A percentile compares a stretch with the other conserved stretches of the same genome.
Conservation (phyloP, 1,140 invertebrate genomes). For the Campodea augens region DNA sequence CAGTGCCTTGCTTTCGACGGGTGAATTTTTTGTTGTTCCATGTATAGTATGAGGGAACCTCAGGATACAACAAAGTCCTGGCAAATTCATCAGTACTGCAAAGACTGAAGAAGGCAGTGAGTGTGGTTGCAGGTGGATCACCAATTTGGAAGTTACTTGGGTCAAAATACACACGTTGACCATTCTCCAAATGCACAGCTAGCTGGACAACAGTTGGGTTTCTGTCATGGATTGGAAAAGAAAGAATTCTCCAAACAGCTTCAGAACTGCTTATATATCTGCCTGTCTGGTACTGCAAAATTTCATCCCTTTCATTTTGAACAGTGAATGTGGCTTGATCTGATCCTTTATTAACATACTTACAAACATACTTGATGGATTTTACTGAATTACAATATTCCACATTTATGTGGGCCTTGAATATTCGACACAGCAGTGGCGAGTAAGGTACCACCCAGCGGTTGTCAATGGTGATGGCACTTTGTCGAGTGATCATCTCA, state of each 20-base stretch:
- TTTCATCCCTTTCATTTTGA: conserved; percentile 20
- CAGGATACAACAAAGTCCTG: conserved; percentile 5
- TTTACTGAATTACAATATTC: conserved; percentile 23
- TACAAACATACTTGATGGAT: conserved; percentile 23
- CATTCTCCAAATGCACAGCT: conserved; percentile 20
- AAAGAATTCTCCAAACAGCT: conserved; percentile 23
- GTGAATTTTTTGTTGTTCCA: conserved; percentile 10
- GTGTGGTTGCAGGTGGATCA: conserved; percentile 5
- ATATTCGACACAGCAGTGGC: conserved; percentile 18
- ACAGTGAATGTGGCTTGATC: conserved; percentile 13
- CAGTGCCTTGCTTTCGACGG: conserved; percentile 8
- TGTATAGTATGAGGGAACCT: conserved; percentile 12
- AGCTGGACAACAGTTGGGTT: conserved; percentile 21
- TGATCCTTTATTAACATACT: conserved; percentile 25
- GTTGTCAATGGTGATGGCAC: conserved; percentile 19
- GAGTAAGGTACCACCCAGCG: conserved; percentile 23
- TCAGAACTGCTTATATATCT: conserved; percentile 21
- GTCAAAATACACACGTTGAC: conserved; percentile 17
- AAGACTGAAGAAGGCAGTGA: conserved; percentile 7
- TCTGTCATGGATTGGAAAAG: conserved; percentile 21
- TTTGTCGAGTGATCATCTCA: conserved; percentile 6
- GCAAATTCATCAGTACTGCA: conserved; percentile 1
- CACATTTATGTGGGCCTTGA: conserved; percentile 21
- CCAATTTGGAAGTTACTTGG: conserved; percentile 9
- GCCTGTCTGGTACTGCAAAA: conserved; percentile 18